Percentiles rank a stretch among this genome's conserved stretches.
These are phyloP conservation scores for Pangasius sanitwongsei DNA, from an alignment of 2,797 vertebrate species.

Conservation along the genomic window DNA sequence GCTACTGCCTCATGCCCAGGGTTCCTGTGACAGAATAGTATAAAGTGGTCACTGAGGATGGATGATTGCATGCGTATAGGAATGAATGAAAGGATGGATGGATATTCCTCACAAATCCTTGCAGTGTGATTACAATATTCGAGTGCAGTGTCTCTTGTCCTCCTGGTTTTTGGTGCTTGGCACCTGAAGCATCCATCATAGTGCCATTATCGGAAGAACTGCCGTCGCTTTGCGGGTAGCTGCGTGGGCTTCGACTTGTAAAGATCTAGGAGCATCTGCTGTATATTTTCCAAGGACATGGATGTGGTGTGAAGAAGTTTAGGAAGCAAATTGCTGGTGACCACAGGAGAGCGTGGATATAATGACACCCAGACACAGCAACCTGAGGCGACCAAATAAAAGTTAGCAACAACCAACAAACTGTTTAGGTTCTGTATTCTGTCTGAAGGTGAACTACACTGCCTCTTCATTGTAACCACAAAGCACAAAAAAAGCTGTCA, in stretches of 20 bases:
- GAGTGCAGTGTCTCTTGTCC: not conserved
- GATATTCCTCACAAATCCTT: not conserved
- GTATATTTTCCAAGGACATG: not conserved
- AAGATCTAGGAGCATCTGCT: not conserved
- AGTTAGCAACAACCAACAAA: not conserved
- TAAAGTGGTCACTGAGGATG: not conserved
- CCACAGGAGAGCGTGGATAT: no score
- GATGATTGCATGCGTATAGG: not conserved
- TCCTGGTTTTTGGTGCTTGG: not conserved
- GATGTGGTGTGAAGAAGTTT: conserved; percentile 21
- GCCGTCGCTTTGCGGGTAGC: not conserved
- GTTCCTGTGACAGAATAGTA: not conserved
- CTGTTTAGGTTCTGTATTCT: not conserved
- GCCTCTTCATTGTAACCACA: not conserved
- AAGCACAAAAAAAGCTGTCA: conserved; percentile 3
- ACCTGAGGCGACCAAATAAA: not conserved
- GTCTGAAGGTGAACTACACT: not conserved
- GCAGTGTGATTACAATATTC: not conserved
- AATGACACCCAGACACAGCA: conserved; percentile 1
- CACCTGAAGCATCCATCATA: not conserved
- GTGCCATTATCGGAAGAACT: not conserved
- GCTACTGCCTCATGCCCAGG: not conserved
- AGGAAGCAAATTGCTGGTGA: conserved; percentile 20
- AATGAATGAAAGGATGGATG: not conserved
- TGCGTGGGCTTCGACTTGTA: not conserved